phyloP scores from a whole-genome alignment of 2,888 invertebrate species.

The Sarcophaga caerulescens region DNA sequence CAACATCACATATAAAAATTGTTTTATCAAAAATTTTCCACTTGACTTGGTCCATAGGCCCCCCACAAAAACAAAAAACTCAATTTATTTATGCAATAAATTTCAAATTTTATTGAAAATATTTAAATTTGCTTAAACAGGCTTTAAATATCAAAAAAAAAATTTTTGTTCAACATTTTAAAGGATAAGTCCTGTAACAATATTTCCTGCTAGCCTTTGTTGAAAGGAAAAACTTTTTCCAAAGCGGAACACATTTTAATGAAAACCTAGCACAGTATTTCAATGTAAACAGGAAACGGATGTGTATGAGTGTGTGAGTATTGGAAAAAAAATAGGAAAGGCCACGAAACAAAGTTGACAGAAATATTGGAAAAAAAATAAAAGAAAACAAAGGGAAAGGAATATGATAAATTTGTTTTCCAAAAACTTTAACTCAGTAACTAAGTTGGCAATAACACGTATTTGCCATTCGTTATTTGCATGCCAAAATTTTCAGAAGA shows the following conservation, averaged over 20 bases:
- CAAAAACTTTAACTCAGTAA: background rate
- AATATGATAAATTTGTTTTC: background rate
- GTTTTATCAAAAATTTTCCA: too few relatives aligned
- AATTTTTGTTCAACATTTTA: too few relatives aligned
- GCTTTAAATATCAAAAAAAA: too few relatives aligned
- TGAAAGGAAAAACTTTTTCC: background rate
- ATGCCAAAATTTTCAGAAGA: background rate
- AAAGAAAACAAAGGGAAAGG: background rate
- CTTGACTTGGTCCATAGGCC: too few relatives aligned
- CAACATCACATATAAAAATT: too few relatives aligned
- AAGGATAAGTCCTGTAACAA: too few relatives aligned
- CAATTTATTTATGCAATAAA: too few relatives aligned
- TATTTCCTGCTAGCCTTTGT: too few relatives aligned
- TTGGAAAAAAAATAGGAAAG: slow-evolving; percentile 8
- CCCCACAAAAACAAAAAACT: too few relatives aligned
- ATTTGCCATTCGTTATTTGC: background rate
- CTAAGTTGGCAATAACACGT: background rate
- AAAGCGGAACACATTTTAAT: background rate
- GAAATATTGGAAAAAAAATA: background rate
- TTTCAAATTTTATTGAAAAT: too few relatives aligned
- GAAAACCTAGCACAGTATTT: background rate
- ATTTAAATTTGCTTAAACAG: too few relatives aligned
- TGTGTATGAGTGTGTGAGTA: background rate
- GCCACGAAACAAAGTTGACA: slow-evolving; percentile 13
- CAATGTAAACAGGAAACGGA: slow-evolving; percentile 51